A percentile compares a stretch with the other conserved stretches of the same genome.
Conservation (phyloP, 1,140 invertebrate genomes). For the Mya arenaria region DNA sequence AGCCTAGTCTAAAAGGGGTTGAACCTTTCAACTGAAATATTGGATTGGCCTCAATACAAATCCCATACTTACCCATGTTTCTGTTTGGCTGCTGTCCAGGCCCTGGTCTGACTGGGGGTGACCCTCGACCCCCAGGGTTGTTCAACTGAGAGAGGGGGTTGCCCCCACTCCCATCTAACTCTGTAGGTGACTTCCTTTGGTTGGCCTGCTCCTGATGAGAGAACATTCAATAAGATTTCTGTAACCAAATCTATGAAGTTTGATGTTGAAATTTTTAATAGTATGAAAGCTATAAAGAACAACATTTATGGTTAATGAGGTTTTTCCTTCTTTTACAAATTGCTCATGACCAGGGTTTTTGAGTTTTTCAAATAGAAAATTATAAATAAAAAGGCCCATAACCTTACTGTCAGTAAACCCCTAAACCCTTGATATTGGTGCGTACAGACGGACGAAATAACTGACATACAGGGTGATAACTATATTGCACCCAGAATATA, state of each 20-base stretch:
- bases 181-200: slow-evolving; percentile 51
- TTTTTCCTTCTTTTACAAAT: not conserved
- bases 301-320: not conserved
- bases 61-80: slow-evolving; percentile 44
- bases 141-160: slow-evolving; percentile 13
- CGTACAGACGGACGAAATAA: too few relatives aligned
- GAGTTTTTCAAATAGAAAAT: too few relatives aligned
- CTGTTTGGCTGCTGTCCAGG: slow-evolving; percentile 14
- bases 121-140: slow-evolving; percentile 47
- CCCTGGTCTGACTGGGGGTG: slow-evolving; percentile 39
- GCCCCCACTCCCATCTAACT: slow-evolving; percentile 24
- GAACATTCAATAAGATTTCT: not conserved
- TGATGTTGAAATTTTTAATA: too few relatives aligned
- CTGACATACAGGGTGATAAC: too few relatives aligned
- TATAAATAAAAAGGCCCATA: too few relatives aligned
- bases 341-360: too few relatives aligned
- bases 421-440: too few relatives aligned
- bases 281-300: not conserved
- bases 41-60: too few relatives aligned
- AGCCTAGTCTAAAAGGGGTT: too few relatives aligned
- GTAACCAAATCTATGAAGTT: not conserved
- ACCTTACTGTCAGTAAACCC: too few relatives aligned
- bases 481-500: too few relatives aligned
- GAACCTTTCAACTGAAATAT: too few relatives aligned
- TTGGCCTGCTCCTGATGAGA: slow-evolving; percentile 29